phyloP scores from a whole-genome alignment of 2,888 invertebrate species.

The Rapana venosa region DNA sequence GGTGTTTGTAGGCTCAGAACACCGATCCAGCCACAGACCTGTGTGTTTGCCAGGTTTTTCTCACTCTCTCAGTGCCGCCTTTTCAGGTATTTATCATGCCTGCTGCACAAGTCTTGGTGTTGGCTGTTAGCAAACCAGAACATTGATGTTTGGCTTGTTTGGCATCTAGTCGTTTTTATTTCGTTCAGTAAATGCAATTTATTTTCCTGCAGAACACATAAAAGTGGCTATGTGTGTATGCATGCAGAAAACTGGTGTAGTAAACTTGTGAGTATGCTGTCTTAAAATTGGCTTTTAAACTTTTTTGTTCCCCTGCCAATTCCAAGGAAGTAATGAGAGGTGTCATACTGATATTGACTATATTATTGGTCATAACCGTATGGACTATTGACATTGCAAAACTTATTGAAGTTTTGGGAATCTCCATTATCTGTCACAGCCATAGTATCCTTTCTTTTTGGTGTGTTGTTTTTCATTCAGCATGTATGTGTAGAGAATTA shows the following conservation, averaged over 20 bases:
- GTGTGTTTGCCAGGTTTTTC: slow-evolving; percentile 36
- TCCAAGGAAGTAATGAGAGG: too few relatives aligned
- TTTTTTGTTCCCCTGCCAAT: too few relatives aligned
- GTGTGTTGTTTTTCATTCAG: too few relatives aligned
- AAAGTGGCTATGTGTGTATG: background rate
- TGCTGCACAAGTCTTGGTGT: slow-evolving; percentile 18
- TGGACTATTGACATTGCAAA: too few relatives aligned
- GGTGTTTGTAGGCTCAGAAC: slow-evolving; percentile 32
- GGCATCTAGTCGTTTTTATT: background rate
- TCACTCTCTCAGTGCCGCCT: slow-evolving; percentile 38
- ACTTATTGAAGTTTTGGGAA: too few relatives aligned
- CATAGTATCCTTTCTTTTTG: too few relatives aligned
- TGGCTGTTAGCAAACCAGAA: slow-evolving; percentile 8
- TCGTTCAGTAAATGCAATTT: background rate
- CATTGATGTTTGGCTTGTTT: slow-evolving; percentile 25
- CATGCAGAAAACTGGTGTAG: background rate
- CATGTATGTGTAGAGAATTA: too few relatives aligned
- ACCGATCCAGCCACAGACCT: slow-evolving; percentile 14
- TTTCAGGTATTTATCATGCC: slow-evolving; percentile 36
- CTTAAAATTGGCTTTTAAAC: too few relatives aligned
- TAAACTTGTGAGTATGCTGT: too few relatives aligned
- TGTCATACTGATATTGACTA: too few relatives aligned
- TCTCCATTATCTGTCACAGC: too few relatives aligned
- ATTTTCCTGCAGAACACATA: background rate
- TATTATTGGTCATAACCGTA: too few relatives aligned